These are phyloP conservation scores for Andrena praecox DNA, from an alignment of 2,888 invertebrate genomes.

Conservation along the genomic window DNA sequence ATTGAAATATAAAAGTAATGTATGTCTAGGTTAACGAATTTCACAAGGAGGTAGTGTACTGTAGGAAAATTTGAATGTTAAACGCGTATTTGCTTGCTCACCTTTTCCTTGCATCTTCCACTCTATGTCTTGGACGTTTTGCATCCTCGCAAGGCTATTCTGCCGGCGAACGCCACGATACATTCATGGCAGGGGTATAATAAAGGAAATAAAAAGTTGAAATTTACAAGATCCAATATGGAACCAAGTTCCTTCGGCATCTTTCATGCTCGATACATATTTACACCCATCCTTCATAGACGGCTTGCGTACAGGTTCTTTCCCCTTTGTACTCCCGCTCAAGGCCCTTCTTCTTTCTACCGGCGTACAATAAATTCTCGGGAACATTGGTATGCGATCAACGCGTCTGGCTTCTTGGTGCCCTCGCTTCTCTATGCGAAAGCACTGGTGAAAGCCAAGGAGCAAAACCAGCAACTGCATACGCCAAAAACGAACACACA, in stretches of 20 bases:
- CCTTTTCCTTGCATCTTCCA: no score
- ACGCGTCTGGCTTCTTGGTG: conserved; percentile 63
- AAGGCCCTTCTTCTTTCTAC: conserved; percentile 58
- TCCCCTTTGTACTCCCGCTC: conserved; percentile 64
- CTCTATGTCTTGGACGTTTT: no score
- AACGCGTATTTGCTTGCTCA: no score
- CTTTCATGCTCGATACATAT: conserved; percentile 66
- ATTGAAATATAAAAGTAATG: no score
- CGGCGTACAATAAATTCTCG: conserved; percentile 72
- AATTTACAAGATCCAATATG: conserved; percentile 60
- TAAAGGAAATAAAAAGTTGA: conserved; percentile 52
- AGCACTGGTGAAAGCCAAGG: no score
- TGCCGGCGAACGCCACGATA: conserved; percentile 8
- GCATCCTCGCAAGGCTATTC: no score
- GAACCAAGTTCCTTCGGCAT: conserved; percentile 49
- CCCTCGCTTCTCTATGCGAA: conserved; percentile 8
- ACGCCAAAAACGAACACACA: no score
- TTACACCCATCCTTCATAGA: conserved; percentile 66
- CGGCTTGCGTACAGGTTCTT: conserved; percentile 43
- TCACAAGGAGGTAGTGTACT: no score
- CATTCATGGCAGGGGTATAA: conserved; percentile 51
- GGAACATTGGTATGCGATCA: conserved; percentile 74
- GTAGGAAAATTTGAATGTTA: no score
- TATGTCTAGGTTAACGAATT: no score
- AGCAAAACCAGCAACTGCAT: no score